Evolutionary conservation across 2,888 invertebrate species (phyloP).

Genomic region (Trimorus sp.): DNA sequence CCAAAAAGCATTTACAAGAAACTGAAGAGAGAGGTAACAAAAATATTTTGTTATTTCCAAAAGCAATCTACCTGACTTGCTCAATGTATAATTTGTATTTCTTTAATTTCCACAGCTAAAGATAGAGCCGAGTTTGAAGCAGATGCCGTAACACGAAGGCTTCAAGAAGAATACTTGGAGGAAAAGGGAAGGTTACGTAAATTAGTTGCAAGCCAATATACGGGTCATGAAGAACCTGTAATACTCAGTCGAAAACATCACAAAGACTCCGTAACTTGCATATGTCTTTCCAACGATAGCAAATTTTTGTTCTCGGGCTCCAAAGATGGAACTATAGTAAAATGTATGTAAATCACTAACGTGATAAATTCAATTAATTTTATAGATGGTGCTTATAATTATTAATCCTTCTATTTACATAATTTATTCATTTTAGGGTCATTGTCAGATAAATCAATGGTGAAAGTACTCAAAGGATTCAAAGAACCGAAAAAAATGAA

Average conservation of each 20-base stretch:
- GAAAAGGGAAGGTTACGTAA: slow-evolving; percentile 91
- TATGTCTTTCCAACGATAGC: slow-evolving; percentile 89
- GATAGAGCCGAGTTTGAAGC: slow-evolving; percentile 86
- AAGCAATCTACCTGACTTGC: neutral
- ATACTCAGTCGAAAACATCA: slow-evolving; percentile 89
- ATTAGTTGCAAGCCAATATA: slow-evolving; percentile 87
- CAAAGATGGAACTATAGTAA: slow-evolving; percentile 93
- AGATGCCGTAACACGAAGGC: slow-evolving; percentile 87
- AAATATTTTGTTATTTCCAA: neutral
- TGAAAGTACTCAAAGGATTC: slow-evolving; percentile 80
- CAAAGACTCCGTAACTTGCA: slow-evolving; percentile 89
- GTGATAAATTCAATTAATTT: neutral
- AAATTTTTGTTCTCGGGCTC: slow-evolving; percentile 90
- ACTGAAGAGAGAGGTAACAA: slow-evolving; percentile 88
- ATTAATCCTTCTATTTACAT: no score
- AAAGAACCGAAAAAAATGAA: slow-evolving; percentile 74
- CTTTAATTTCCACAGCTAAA: slow-evolving; percentile 82
- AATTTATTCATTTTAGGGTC: slow-evolving; percentile 81
- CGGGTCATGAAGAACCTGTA: slow-evolving; percentile 81
- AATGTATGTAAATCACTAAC: slow-evolving; percentile 77
- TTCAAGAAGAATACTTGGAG: slow-evolving; percentile 93
- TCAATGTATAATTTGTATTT: slow-evolving; percentile 1
- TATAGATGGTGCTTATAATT: no score
- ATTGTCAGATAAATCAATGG: slow-evolving; percentile 85
- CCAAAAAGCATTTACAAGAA: slow-evolving; percentile 94